Base-by-base conservation (phyloP, 2,888 invertebrate species). In the Sesamia inferens region DNA sequence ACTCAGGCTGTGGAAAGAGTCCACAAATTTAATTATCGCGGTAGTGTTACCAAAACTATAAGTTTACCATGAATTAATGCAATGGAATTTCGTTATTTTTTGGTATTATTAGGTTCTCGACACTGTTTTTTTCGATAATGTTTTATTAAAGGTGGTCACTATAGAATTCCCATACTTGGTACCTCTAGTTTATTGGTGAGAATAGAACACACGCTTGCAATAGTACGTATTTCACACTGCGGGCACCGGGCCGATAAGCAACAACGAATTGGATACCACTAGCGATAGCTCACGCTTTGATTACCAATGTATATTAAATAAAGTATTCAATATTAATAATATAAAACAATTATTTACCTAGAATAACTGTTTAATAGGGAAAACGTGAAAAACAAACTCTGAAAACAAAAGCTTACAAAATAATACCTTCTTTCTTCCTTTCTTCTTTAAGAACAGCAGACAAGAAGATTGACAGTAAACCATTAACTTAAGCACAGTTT, bases 31-130 rank as follows among this genome's bases (percentile, higher is more conserved):
- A 31, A 31, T 31, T 31, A 31, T 31, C 31, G 31, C 31, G 31
- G 31, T 31, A 31, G 31, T 31, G 31, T 31, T 31, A n/a, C n/a
- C n/a, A n/a, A n/a, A n/a, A 54, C 16, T 19, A 54, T 42, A 16
- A 63, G 13, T 79, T 64, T 58, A 47, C 58, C 5, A 10, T 19
- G 24, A 58, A 24, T 31, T 55, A 11, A 24, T 47, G 13, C 47
- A 51, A 54, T 54, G 64, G 59, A 73, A 55, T 54, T 31, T 55
- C 10, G 31, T 66, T 66, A 78, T 70, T 51, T 72, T 73, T 62
- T 44, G 14, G 24, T 13, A 58, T 66, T 72, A 58, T 47, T 42
- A 63, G 47, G 67, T 42, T 64, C 63, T 78, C 57, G 54, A 55
- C 59, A 75, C 54, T n/a, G n/a, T n/a, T n/a, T n/a, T n/a, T n/a